Evolutionary conservation across 1,140 invertebrate genomes (phyloP).

Genomic region (Charaxes varanes): DNA sequence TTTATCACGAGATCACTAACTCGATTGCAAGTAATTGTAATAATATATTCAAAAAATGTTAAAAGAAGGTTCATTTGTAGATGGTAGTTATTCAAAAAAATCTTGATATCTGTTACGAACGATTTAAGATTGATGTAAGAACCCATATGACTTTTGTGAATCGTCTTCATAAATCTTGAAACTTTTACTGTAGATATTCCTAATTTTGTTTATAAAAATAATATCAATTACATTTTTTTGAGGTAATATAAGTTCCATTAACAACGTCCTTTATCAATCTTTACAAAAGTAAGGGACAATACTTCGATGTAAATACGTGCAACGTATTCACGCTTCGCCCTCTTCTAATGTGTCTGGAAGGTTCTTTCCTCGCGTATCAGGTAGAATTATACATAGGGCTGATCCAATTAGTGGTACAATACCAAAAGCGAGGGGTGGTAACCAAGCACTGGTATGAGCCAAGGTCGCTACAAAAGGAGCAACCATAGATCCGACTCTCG

Average conservation of each 20-base stretch:
- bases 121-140: no score
- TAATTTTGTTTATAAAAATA: neutral
- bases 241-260: neutral
- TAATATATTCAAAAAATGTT: no score
- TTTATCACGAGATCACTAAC: no score
- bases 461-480: slow-evolving; percentile 74
- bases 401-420: slow-evolving; percentile 77
- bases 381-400: slow-evolving; percentile 77
- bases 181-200: no score
- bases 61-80: no score
- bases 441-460: slow-evolving; percentile 48
- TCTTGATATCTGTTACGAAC: no score
- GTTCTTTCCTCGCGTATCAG: slow-evolving; percentile 73
- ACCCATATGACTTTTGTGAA: no score
- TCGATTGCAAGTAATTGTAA: no score
- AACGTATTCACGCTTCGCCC: slow-evolving; percentile 43
- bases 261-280: neutral
- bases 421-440: slow-evolving; percentile 83
- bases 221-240: neutral
- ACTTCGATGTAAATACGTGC: slow-evolving; percentile 3
- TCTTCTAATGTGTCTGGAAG: slow-evolving; percentile 66
- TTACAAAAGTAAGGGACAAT: slow-evolving; percentile 1
- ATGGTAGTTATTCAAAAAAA: no score
- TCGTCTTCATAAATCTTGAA: no score
- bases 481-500: slow-evolving; percentile 74